A percentile compares a stretch with the other conserved stretches of the same genome.
phyloP scores from a whole-genome alignment of 2,113 vertebrate genomes.

The Lasiurus cinereus region DNA sequence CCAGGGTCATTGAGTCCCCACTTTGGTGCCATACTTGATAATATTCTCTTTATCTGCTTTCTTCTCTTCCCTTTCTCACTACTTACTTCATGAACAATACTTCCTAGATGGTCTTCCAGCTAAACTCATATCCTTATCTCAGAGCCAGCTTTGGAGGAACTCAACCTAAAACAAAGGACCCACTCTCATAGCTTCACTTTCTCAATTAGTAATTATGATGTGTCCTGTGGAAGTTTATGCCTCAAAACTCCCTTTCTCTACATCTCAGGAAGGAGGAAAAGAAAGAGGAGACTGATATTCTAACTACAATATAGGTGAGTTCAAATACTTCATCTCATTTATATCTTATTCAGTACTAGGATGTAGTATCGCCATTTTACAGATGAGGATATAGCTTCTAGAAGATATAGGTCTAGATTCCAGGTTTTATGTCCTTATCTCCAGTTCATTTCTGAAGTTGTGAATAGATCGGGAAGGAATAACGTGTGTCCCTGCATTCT shows the following conservation, averaged over 20 bases:
- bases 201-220: not conserved
- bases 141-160: not conserved
- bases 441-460: not conserved
- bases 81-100: not conserved
- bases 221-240: not conserved
- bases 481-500: not conserved
- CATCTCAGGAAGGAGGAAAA: not conserved
- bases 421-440: constrained; percentile 17
- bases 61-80: not conserved
- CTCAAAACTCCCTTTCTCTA: not conserved
- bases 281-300: not conserved
- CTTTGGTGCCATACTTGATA: not conserved
- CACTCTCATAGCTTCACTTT: not conserved
- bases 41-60: not conserved
- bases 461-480: not conserved
- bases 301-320: not conserved
- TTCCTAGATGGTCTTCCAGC: not conserved
- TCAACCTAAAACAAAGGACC: not conserved
- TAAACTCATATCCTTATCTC: not conserved
- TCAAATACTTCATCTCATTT: constrained; percentile 6
- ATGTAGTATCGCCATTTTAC: not conserved
- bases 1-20: not conserved
- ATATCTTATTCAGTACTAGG: not conserved
- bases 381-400: not conserved
- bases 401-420: not conserved